Evolutionary conservation across 1,140 invertebrate genomes (phyloP), one percentile per base, ranked within the genome.

Genomic region (Aethina tumida): DNA sequence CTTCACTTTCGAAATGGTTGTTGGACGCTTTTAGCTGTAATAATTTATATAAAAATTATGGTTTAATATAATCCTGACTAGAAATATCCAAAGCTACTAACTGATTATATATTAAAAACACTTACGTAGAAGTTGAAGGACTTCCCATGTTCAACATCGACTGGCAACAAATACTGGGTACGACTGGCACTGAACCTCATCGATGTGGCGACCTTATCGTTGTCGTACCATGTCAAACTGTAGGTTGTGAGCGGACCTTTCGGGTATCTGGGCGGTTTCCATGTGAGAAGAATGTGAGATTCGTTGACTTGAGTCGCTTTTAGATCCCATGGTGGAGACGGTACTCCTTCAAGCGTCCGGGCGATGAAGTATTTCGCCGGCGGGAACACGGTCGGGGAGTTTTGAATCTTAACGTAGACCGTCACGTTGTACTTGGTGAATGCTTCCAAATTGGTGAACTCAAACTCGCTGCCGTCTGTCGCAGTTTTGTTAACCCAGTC

Each of bases 71-170:
- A 25, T 7, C 6, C 4, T 27, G 25, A 4, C 9, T 17, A 31
- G 25, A 22, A 24, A 4, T 13, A 31, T 15, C 16, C n/a, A 10
- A 31, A 7, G 7, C 2, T 3, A n/a, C 3, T 3, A 10, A 10
- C 3, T 4, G 32, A 15, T 25, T 17, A 30, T 16, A 24, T 19
- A 15, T 17, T 28, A 16, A 9, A 12, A n/a, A 22, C 31, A 63
- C 63, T 64, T 58, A 81, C 81, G 77, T 79, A 84, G 62, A 88
- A 84, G 0, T 75, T 75, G 57, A 87, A 88, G 35, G 72, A 73
- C 3, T 53, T 60, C 12, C 71, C 69, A 10, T 74, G 67, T 32
- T 69, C 62, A 46, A 83, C 86, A 38, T 67, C 64, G 3, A 69
- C 58, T 14, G 65, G 66, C 4, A 79, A 57, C 2, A 71, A 45